These are phyloP conservation scores for Scaptomyza cyrtandrae DNA, from an alignment of 2,888 invertebrate species.

Conservation along the genomic window DNA sequence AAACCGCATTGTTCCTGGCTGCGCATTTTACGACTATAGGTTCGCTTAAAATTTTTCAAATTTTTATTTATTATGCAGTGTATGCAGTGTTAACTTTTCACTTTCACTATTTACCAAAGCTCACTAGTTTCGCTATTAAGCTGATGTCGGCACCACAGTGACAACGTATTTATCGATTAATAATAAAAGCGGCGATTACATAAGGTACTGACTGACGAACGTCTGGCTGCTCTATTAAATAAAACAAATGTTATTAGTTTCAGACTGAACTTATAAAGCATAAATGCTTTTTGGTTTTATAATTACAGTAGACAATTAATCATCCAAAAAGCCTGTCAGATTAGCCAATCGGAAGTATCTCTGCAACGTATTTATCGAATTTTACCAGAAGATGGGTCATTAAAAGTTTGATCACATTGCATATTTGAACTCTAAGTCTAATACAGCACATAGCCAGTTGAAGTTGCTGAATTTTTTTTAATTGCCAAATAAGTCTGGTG, in stretches of 20 bases:
- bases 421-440: conserved; percentile 39
- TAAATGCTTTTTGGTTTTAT: conserved; percentile 33
- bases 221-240: conserved; percentile 52
- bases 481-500: conserved; percentile 50
- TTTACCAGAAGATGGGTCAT: conserved; percentile 37
- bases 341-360: conserved; percentile 24
- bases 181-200: conserved; percentile 37
- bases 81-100: conserved; percentile 53
- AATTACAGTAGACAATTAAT: conserved; percentile 46
- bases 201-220: conserved; percentile 39
- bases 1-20: conserved; percentile 20
- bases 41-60: conserved; percentile 41
- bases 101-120: conserved; percentile 55
- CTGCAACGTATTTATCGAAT: conserved; percentile 28
- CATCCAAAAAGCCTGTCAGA: conserved; percentile 29
- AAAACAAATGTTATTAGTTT: conserved; percentile 33
- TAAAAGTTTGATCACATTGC: conserved; percentile 45
- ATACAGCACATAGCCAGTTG: conserved; percentile 28
- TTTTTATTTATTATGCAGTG: conserved; percentile 37
- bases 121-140: conserved; percentile 7
- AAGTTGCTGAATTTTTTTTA: conserved; percentile 37
- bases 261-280: conserved; percentile 48
- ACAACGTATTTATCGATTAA: conserved; percentile 48
- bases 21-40: conserved; percentile 7
- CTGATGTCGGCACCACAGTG: conserved; percentile 17